A percentile compares a stretch with the other conserved stretches of the same genome.
Conservation (phyloP, 2,797 vertebrate species). For the Eulemur mongoz region DNA sequence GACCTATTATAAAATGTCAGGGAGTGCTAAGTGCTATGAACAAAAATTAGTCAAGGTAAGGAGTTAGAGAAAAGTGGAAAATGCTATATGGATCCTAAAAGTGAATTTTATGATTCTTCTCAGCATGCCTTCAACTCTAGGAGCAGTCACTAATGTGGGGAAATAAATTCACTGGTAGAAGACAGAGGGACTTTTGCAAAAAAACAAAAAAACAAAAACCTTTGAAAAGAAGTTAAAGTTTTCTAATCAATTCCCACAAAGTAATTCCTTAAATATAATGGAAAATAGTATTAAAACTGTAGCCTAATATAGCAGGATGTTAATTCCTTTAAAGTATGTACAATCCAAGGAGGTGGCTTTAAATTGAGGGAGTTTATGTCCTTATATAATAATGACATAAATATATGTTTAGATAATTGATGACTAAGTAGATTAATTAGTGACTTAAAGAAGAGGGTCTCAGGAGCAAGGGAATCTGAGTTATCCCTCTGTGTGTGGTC, state of each 20-base stretch:
- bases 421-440: background rate
- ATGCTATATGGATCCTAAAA: background rate
- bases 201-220: background rate
- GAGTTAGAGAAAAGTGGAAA: background rate
- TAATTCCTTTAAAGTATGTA: constrained; percentile 61
- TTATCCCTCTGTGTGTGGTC: background rate
- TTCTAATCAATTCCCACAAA: background rate
- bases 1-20: background rate
- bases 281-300: constrained; percentile 67
- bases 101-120: background rate
- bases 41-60: background rate
- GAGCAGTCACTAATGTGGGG: background rate
- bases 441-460: background rate
- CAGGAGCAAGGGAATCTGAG: accelerated
- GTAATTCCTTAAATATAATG: background rate
- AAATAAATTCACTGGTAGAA: background rate
- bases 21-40: background rate
- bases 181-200: background rate
- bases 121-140: background rate
- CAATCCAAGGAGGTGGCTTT: constrained; percentile 29
- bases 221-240: background rate
- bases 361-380: background rate
- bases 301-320: constrained; percentile 51
- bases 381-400: background rate
- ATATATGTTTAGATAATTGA: constrained; percentile 21